These are phyloP conservation scores for Epsilonema sp. DNA, from an alignment of 2,888 invertebrate species.

Conservation along the genomic window DNA sequence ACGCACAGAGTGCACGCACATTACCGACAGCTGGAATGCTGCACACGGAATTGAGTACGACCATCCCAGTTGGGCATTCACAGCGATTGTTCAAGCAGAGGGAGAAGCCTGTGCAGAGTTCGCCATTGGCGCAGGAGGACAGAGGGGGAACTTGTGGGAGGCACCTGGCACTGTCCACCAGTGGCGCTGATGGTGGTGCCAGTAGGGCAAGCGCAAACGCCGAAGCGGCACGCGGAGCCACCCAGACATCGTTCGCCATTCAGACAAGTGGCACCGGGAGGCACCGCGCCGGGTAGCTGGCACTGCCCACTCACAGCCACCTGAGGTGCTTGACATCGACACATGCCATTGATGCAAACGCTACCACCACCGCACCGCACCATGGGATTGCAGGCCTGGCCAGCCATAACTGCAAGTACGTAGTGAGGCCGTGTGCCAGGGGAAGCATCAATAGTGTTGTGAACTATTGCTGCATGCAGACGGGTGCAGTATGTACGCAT, in stretches of 20 bases:
- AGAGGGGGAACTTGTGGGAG: conserved; percentile 20
- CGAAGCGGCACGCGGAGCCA: not conserved
- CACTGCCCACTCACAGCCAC: no score
- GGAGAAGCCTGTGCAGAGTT: conserved; percentile 23
- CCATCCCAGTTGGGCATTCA: conserved; percentile 16
- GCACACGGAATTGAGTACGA: not conserved
- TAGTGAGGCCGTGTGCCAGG: no score
- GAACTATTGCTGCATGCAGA: no score
- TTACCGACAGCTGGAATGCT: not conserved
- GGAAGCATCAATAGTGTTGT: no score
- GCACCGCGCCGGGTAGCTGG: not conserved
- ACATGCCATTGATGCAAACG: no score
- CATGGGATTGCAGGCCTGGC: conserved; percentile 13
- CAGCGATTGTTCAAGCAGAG: conserved; percentile 21
- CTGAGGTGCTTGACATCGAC: no score
- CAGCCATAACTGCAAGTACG: conserved; percentile 19
- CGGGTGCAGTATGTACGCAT: no score
- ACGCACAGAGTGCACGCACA: no score
- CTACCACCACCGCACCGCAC: conserved; percentile 5
- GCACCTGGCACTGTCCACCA: no score
- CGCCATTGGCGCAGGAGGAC: conserved; percentile 18
- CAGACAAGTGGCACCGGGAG: not conserved
- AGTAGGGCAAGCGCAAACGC: not conserved
- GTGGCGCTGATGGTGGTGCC: no score
- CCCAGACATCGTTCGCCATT: not conserved